A percentile compares a stretch with the other conserved stretches of the same genome.
Conservation (phyloP, 2,888 invertebrate species). For the Electrophaes corylata region DNA sequence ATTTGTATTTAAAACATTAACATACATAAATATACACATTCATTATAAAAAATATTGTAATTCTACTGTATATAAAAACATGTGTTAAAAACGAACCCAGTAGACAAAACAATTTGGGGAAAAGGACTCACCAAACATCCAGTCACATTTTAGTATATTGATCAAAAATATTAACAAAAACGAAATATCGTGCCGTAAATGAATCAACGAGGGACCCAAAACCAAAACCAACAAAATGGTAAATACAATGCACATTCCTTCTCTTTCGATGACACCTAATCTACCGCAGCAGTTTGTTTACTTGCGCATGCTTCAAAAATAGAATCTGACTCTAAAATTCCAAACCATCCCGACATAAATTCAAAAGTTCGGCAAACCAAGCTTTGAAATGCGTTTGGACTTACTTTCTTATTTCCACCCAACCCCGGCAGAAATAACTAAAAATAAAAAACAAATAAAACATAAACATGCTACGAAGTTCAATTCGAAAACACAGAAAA, state of each 20-base stretch:
- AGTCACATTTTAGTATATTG: constrained; percentile 7
- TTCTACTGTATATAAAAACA: neutral
- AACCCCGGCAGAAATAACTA: constrained; percentile 78
- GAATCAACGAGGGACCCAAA: constrained; percentile 25
- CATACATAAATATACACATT: neutral
- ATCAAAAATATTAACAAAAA: constrained; percentile 11
- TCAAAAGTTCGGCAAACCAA: constrained; percentile 69
- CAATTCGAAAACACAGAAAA: constrained; percentile 27
- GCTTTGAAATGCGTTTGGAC: constrained; percentile 59
- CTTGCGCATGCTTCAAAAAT: constrained; percentile 47
- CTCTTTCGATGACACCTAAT: constrained; percentile 5
- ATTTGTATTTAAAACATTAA: neutral
- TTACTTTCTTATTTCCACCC: constrained; percentile 78
- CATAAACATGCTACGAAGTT: constrained; percentile 43
- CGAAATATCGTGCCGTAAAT: constrained; percentile 29
- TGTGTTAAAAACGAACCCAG: neutral
- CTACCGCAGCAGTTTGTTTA: constrained; percentile 34
- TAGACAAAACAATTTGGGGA: constrained; percentile 3
- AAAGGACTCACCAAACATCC: constrained; percentile 45
- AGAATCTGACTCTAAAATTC: constrained; percentile 44
- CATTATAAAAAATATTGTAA: neutral
- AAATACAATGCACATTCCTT: constrained; percentile 30
- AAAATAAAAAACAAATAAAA: constrained; percentile 71
- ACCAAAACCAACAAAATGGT: constrained; percentile 29
- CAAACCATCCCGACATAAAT: constrained; percentile 54